phyloP scores from a whole-genome alignment of 2,113 vertebrate genomes.

The Butorides virescens region DNA sequence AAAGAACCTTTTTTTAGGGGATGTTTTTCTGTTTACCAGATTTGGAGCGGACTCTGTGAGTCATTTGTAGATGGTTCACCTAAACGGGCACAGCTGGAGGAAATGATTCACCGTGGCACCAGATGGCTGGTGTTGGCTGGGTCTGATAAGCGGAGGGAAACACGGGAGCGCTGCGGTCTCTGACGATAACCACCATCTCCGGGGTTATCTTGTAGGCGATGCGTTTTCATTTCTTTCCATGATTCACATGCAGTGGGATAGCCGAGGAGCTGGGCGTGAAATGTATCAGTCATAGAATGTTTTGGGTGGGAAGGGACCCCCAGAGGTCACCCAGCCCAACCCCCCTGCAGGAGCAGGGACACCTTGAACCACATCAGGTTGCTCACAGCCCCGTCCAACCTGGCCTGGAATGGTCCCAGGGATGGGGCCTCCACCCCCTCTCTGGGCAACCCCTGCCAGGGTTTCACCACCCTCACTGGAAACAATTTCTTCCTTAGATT shows the following conservation, averaged over 20 bases:
- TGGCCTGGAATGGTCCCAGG: no score
- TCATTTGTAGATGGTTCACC: not conserved
- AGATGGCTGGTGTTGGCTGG: not conserved
- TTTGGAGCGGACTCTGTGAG: not conserved
- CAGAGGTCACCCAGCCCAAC: no score
- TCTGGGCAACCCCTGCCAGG: no score
- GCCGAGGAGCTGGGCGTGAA: not conserved
- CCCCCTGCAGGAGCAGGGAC: no score
- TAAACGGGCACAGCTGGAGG: accelerated
- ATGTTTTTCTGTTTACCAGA: not conserved
- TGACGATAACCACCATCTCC: not conserved
- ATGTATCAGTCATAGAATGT: no score
- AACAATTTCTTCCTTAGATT: no score
- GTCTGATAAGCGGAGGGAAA: not conserved
- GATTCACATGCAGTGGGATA: not conserved
- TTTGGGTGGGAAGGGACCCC: no score
- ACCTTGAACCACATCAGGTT: no score
- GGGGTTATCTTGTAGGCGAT: not conserved
- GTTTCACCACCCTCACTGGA: no score
- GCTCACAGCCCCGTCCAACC: no score
- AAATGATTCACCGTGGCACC: not conserved
- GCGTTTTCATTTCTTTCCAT: not conserved
- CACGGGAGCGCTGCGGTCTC: accelerated
- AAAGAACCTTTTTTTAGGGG: not conserved
- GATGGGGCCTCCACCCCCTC: no score